Percentiles rank a stretch among this genome's conserved stretches.
Conservation (phyloP, 2,113 vertebrate species). For the Lampris megalopsis region DNA sequence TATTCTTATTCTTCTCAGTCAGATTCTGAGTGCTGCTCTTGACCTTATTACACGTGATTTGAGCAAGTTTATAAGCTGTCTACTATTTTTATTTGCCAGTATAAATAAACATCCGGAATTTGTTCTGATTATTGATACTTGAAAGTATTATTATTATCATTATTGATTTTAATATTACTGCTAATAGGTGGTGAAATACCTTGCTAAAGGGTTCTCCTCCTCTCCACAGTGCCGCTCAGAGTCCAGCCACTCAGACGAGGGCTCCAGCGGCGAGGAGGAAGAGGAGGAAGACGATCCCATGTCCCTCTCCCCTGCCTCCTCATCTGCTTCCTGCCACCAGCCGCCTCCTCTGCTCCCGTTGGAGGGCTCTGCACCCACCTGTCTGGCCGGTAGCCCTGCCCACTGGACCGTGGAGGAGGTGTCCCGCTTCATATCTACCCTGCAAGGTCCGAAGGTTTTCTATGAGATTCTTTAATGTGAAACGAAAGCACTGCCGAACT, state of each 20-base stretch:
- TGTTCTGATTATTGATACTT: too few species aligned
- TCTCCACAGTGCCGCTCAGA: conserved; percentile 88
- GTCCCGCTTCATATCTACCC: conserved; percentile 93
- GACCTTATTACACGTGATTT: too few species aligned
- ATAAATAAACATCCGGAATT: too few species aligned
- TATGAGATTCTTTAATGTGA: background rate
- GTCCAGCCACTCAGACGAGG: conserved; percentile 93
- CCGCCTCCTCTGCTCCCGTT: conserved; percentile 77
- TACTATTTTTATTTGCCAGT: too few species aligned
- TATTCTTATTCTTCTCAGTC: too few species aligned
- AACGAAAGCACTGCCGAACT: too few species aligned
- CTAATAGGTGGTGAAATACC: background rate
- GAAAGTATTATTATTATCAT: too few species aligned
- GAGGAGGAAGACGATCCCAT: conserved; percentile 83
- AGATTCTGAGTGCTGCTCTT: too few species aligned
- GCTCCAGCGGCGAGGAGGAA: conserved; percentile 91
- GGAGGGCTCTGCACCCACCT: conserved; percentile 81
- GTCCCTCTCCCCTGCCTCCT: conserved; percentile 92
- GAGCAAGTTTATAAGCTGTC: too few species aligned
- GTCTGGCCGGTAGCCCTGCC: conserved; percentile 87
- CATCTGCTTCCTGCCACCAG: conserved; percentile 83
- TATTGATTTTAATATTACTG: too few species aligned
- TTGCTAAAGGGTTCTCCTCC: background rate
- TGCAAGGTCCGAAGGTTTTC: conserved; percentile 86
- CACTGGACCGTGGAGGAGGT: conserved; percentile 97